Evolutionary conservation across 2,797 vertebrate genomes (phyloP), one percentile per base, ranked within the genome.

Genomic region (Antrozous pallidus): DNA sequence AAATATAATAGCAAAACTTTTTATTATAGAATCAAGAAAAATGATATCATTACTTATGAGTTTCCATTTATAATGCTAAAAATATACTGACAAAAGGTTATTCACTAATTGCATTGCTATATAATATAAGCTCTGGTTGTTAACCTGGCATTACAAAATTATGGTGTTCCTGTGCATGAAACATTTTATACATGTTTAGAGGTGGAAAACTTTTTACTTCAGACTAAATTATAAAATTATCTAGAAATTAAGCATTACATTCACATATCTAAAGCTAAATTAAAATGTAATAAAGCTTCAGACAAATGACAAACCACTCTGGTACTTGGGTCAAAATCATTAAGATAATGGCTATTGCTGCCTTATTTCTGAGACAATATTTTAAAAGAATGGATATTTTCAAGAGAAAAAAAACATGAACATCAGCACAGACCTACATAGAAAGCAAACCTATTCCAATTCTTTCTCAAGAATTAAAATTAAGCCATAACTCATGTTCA

Each of bases 321-420:
- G 42, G 22, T 80, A 77, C 77, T 10, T 73, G 71, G 42, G 51
- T 84, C 28, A 47, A 71, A 91, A 73, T 91, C 40, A n/a, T 36
- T 63, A 69, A 40, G 2, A 20, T 49, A 58, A 67, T 67, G 26
- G 16, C 28, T 63, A 8, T n/a, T 20, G n/a, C 33, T 70, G 31
- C 49, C 22, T 63, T 63, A 33, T 45, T 70, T 81, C 69, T 88
- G 45, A 75, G 31, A 86, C 1, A 78, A 40, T 79, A 71, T 36
- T 70, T n/a, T 49, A 13, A 47, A 84, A 94, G 28, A 51, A 75
- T 5, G 38, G 40, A 4, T 20, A 92, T 81, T 90, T 88, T 90
- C 38, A 87, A 93, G 33, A 95, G 28, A 38, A 85, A 86, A 85
- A 86, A 94, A 91, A 54, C 0, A 51, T 61, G n/a, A 88, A 63